Evolutionary conservation across 2,113 vertebrate species (phyloP), one percentile per base, ranked within the genome.

Genomic region (Nesoenas mayeri): DNA sequence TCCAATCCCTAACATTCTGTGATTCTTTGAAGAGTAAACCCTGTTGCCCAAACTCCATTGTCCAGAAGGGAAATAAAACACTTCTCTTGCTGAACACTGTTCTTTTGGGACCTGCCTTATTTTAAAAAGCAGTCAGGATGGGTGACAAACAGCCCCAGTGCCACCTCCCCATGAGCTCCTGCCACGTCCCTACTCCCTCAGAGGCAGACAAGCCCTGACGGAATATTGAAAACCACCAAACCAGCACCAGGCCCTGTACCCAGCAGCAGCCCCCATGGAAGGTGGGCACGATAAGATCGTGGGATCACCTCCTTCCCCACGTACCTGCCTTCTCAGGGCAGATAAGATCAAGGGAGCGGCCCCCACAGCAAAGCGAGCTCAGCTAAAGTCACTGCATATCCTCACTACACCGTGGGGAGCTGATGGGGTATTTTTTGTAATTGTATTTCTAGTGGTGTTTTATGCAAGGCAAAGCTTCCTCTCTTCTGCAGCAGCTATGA

Each of bases 201-300:
- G 25, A 50, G 14, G n/a, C 42, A 42, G 53, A 47, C 0, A 2
- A 13, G 13, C 7, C 31, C 51, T 0, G 0, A 25, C 14, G 66
- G n/a, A 57, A 79, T 22, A 67, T 0, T 14, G 58, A 42, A 90
- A 84, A 47, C 17, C 54, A 51, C 16, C 28, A 69, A 40, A 64
- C 5, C 66, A 74, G 57, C 36, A 34, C 19, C 7, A 6, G 22
- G 73, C 62, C n/a, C 54, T 50, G 32, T n/a, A 79, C 25, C 2
- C 9, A 70, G 69, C 69, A 88, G 51, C 13, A 69, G 70, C 50
- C 62, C 57, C n/a, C 1, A 11, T 13, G 40, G 64, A 67, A 72
- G 53, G 17, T 28, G 26, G 65, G 51, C 66, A 74, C 0, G 60
- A 17, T 67, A 85, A 91, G 47, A 87, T 44, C 2, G 1, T 71